These are phyloP conservation scores for roundworm (Caenorhabditis elegans) DNA, from an alignment of 1,140 invertebrate genomes.

Conservation along the genomic window WBcel235 BX284602.5:4943501-4944000, in stretches of 20 bases:
- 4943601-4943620: slow-evolving; percentile 30
- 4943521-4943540: background rate
- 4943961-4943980: background rate
- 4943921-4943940: slow-evolving; percentile 2
- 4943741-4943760: slow-evolving; percentile 31
- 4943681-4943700: background rate
- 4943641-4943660: background rate
- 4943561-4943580: slow-evolving; percentile 35
- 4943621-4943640: slow-evolving; percentile 32
- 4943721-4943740: slow-evolving; percentile 10
- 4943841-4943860: no score
- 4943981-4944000: no score
- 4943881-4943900: slow-evolving; percentile 39
- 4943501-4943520: slow-evolving; percentile 21
- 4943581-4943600: background rate
- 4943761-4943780: background rate
- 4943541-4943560: background rate
- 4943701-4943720: slow-evolving; percentile 18
- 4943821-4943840: no score
- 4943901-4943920: slow-evolving; percentile 29
- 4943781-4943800: no score
- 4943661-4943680: slow-evolving; percentile 25
- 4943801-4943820: no score
- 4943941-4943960: background rate
- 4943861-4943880: slow-evolving; percentile 8